Evolutionary conservation across 2,888 invertebrate genomes (phyloP), one percentile per base, ranked within the genome.

Genomic region (Drosophila seclusa): DNA sequence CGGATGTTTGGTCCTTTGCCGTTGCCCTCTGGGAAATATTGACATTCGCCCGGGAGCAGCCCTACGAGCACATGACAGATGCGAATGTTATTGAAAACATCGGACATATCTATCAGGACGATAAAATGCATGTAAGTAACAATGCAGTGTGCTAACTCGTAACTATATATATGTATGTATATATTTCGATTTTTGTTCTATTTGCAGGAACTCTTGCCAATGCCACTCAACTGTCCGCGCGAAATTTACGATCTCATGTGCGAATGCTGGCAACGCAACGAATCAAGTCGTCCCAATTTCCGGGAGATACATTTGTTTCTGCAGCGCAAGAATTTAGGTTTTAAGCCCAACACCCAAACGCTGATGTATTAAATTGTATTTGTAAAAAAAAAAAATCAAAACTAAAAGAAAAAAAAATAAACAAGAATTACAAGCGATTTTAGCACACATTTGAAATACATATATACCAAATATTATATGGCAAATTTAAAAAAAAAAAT

Each of bases 1-100:
- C 97, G 82, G 97, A 97, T 93, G 97, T 97, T 52, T 98, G 97
- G 97, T 95, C 97, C 62, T 97, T 97, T 91, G 97, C 97, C 52
- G 97, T 97, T 67, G 96, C 97, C 58, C 94, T 97, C 76, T 98
- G 97, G 97, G 97, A 98, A 93, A 96, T 98, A 80, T 94, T 98
- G 91, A 97, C 96, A 45, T 96, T 96, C 92, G 97, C 97, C 54
- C 94, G 96, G 61, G 96, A 96, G 89, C 97, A 97, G 91, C 98
- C 98, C 10, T 97, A 96, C 92, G 96, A 96, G 89, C 95, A 96
- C 84, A 94, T 97, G 91, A 95, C 94, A 73, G 97, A 98, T 94
- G 96, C 96, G 90, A 96, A 96, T 92, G 96, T 98, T 82, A 95
- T 98, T 82, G 97, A 97, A 91, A 97, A 97, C 93, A 95, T 96